Conservation (phyloP, 2,888 invertebrate genomes). For the Cosmia trapezina region DNA sequence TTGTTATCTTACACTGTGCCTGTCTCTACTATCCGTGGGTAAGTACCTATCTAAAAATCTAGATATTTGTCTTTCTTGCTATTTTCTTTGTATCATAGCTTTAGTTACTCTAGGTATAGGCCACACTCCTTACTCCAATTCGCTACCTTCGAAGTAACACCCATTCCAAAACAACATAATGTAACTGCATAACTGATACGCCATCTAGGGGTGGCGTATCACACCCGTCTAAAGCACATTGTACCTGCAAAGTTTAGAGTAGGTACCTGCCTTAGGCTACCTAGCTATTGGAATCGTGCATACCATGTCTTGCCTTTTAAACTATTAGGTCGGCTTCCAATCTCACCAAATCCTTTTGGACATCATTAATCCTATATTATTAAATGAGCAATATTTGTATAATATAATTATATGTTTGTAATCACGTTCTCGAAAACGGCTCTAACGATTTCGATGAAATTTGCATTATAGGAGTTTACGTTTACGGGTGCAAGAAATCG, state of each 20-base stretch:
- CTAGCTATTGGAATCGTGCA: not conserved
- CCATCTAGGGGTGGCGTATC: too few relatives aligned
- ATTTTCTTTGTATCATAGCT: not conserved
- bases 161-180: not conserved
- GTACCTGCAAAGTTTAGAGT: not conserved
- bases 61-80: not conserved
- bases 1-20: constrained; percentile 95
- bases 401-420: too few relatives aligned
- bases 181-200: not conserved
- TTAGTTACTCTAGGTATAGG: not conserved
- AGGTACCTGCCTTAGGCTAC: too few relatives aligned
- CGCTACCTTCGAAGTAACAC: not conserved
- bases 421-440: too few relatives aligned
- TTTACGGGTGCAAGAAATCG: too few relatives aligned
- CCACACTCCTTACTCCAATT: not conserved
- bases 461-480: too few relatives aligned
- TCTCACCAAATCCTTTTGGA: constrained; percentile 14
- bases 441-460: too few relatives aligned
- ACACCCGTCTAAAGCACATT: not conserved
- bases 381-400: too few relatives aligned
- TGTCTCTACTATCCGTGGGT: constrained; percentile 83
- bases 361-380: constrained; percentile 1
- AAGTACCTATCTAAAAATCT: constrained; percentile 51
- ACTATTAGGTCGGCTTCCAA: constrained; percentile 3
- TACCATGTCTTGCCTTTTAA: not conserved